Evolutionary conservation across 1,140 invertebrate species (phyloP).

Genomic region (Pomacea maculata): DNA sequence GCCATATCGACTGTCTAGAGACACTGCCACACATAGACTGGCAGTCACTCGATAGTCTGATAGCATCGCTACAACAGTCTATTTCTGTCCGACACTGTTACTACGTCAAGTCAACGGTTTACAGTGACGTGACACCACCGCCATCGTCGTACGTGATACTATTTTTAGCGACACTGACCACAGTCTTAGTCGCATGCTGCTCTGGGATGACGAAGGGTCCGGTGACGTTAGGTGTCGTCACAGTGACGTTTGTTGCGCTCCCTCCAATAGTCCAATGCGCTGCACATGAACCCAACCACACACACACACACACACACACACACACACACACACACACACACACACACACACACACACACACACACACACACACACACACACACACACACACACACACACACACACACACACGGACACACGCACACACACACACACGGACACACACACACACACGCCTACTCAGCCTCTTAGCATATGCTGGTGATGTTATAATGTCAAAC

Average conservation of each 20-base stretch:
- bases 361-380: neutral
- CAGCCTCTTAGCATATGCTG: neutral
- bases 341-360: neutral
- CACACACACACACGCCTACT: neutral
- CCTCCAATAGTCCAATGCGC: neutral
- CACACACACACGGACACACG: neutral
- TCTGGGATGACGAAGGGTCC: neutral
- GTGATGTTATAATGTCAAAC: too few relatives aligned
- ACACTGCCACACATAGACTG: too few relatives aligned
- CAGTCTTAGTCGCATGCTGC: neutral
- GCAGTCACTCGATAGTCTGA: too few relatives aligned
- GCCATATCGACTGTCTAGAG: too few relatives aligned
- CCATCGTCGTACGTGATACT: too few relatives aligned
- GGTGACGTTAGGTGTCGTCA: neutral
- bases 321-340: neutral
- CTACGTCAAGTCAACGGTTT: too few relatives aligned
- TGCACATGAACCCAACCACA: neutral
- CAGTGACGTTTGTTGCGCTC: too few relatives aligned
- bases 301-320: neutral
- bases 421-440: slow-evolving; percentile 6
- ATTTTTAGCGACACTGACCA: neutral
- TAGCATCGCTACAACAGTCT: too few relatives aligned
- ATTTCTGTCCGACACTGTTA: too few relatives aligned
- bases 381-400: neutral
- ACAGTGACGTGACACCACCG: too few relatives aligned